Evolutionary conservation across 2,888 invertebrate species (phyloP), one percentile per base, ranked within the genome.

Genomic region (Brenthis ino): DNA sequence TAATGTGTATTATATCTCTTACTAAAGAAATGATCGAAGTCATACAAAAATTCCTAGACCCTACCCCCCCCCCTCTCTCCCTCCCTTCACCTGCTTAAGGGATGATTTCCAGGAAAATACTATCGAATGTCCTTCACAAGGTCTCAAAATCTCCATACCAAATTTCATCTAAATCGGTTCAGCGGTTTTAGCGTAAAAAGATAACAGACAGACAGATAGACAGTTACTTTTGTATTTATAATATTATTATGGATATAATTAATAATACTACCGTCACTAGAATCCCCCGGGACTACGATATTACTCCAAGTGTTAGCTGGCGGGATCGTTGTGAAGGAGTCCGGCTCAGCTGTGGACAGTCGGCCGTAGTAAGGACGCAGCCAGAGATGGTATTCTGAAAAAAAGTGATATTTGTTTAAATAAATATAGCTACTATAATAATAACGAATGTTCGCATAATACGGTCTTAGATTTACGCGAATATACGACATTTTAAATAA

Each of bases 261-360:
- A 28, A 56, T 13, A 47, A 47, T 33, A 11, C 71, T 72, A 89
- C 91, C 93, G 0, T 93, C 93, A 68, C 85, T 93, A 24, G 93
- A 89, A 79, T 95, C 95, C 0, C 95, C 95, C 0, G 96, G 96
- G 43, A 96, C 95, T 0, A 95, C 94, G 61, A 96, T 87, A 82
- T 94, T 95, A 63, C 94, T 94, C 96, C 96, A 96, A 20, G 93
- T 87, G 73, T 92, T 88, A 6, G 79, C 81, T 0, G 90, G 86
- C 0, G 86, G 68, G 12, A 91, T 91, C 12, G 93, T 93, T 0
- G 92, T 90, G 73, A 92, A 85, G 4, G 86, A 82, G 5, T 91
- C 92, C 0, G 89, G 88, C 20, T 91, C 89, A 0, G 82, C 79
- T 1, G 89, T 85, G 4, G 79, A 77, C 11, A 84, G 71, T 0